Evolutionary conservation across 1,140 invertebrate species (phyloP).

Genomic region (Holotrichia oblita): DNA sequence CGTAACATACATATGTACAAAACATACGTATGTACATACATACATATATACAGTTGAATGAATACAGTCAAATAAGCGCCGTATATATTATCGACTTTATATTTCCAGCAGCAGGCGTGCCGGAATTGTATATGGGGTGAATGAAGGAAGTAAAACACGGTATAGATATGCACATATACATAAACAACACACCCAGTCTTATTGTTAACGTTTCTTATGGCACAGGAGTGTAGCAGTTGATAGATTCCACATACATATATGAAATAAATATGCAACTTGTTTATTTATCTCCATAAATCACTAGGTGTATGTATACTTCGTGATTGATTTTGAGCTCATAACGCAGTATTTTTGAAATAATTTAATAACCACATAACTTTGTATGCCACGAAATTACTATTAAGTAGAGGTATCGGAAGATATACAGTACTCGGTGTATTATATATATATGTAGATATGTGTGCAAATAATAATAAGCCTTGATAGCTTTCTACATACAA

Average conservation of each 20-base stretch:
- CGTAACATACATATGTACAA: too few relatives aligned
- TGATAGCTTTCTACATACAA: too few relatives aligned
- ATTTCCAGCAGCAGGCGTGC: background rate
- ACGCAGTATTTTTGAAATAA: background rate
- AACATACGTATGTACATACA: too few relatives aligned
- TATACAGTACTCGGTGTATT: background rate
- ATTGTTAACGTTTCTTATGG: constrained; percentile 3
- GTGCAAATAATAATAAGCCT: background rate
- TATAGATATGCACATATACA: background rate
- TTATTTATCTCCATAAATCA: constrained; percentile 11
- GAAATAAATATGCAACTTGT: background rate
- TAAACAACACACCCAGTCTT: background rate
- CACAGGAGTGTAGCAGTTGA: constrained; percentile 5
- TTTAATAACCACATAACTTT: background rate
- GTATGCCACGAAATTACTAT: background rate
- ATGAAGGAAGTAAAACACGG: constrained; percentile 7
- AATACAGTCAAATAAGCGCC: background rate
- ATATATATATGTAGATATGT: background rate
- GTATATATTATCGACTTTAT: background rate
- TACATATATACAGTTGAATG: constrained; percentile 1
- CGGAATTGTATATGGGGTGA: background rate
- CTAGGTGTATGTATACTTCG: background rate
- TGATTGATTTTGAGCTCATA: background rate
- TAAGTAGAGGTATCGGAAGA: background rate
- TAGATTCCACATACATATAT: background rate